Base-by-base conservation (phyloP, 2,113 vertebrate genomes). In the Psilopogon haemacephalus region DNA sequence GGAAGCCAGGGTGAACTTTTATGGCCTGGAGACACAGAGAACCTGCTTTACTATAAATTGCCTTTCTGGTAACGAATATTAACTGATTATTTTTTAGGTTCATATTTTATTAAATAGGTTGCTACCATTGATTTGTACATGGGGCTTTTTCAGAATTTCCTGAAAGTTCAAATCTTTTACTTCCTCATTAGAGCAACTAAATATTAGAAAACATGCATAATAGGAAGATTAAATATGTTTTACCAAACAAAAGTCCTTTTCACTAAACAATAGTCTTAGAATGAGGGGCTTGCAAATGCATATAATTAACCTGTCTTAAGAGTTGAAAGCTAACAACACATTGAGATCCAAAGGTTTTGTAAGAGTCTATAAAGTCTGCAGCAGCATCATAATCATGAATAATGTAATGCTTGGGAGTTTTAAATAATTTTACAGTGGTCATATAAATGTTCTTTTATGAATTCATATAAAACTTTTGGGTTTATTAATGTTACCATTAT, bases 71-170 rank as follows among this genome's bases (percentile, higher is more conserved):
- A 95, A 91, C 73, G 75, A 95, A 92, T 95, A 81, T 90, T 96
- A 95, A 90, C 63, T 93, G 93, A 76, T 93, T 94, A 64, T 91
- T 96, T 95, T 93, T 82, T 74, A 62, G 40, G 26, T 90, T 95
- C 48, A 76, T 94, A 85, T 96, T 90, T 96, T 97, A 93, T 97
- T 96, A 94, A 96, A 89, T 78, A 96, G 64, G 54, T 94, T 91
- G 95, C 59, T 86, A 78, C 38, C 59, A 87, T 93, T 94, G 95
- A 97, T 97, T 96, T 96, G 74, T 95, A 86, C 73, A 94, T 94
- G 69, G 40, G 40, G 50, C 95, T 95, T 96, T 97, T 95, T 86
- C 74, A 94, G 90, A 84, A 86, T 71, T 95, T 97, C 74, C 37
- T 86, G 60, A 94, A 95, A 93, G 77, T 84, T 89, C 94, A 83